Base-by-base conservation (phyloP, 2,888 invertebrate species). In the Caenorhabditis zanzibari region DNA sequence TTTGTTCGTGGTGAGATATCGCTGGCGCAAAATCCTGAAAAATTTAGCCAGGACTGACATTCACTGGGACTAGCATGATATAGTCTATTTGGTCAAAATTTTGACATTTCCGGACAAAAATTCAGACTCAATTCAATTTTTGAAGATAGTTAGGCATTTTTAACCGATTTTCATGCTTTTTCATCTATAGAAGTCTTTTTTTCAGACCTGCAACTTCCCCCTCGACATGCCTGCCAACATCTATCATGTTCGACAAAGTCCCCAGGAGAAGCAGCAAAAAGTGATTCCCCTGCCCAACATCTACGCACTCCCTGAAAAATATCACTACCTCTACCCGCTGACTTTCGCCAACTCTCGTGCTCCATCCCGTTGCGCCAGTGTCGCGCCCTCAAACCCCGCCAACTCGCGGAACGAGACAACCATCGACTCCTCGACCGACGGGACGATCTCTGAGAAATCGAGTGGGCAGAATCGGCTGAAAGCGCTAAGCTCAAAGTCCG, bases 161-260 rank as follows among this genome's bases (percentile, higher is more conserved):
- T 22, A n/a, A 24, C 22, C 22, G 5, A 77, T 59, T 79, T 71
- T 52, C 22, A 47, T 54, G 14, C 49, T 12, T 19, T 47, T 49
- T 64, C 9, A 1, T 16, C 16, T 24, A 26, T 0, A 6, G 61
- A 16, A 73, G 10, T 61, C 16, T 22, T 14, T 64, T 38, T 88
- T 89, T 76, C 74, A 91, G 91, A 79, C 76, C 14, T 91, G 91
- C 80, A 64, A 72, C 22, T 91, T 90, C 52, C 91, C 91, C 7
- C 72, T 90, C 38, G 87, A 88, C 49, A 87, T 91, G 86, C 91
- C 91, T 4, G 61, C 86, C 4, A 83, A 90, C 5, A 86, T 91
- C 41, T 91, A 86, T 64, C 89, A 90, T 85, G 85, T 88, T 22
- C 82, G 66, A 9, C 84, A 90, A 59, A 86, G 85, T 7, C 49